phyloP scores from a whole-genome alignment of 2,888 invertebrate genomes.

The Eumerus sabulonum region DNA sequence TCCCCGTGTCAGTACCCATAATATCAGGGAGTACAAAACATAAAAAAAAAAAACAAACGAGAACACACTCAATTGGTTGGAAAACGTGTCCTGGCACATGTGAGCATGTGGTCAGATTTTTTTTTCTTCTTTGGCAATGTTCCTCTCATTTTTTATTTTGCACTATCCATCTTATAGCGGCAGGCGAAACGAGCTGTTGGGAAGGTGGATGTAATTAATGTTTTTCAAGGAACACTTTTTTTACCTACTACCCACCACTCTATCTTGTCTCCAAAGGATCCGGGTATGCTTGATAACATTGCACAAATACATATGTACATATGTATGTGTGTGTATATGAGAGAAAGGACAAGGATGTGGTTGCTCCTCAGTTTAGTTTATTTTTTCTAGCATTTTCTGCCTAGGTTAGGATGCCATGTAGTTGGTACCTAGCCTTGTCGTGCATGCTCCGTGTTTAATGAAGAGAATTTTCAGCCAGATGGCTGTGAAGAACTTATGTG shows the following conservation, averaged over 20 bases:
- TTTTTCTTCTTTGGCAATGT: neutral
- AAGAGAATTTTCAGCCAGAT: slow-evolving; percentile 3
- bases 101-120: slow-evolving; percentile 24
- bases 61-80: slow-evolving; percentile 29
- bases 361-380: neutral
- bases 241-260: neutral
- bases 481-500: neutral
- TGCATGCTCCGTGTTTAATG: slow-evolving; percentile 1
- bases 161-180: neutral
- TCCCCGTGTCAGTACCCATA: too few species aligned
- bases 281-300: too few species aligned
- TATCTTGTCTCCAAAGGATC: neutral
- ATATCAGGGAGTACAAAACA: too few species aligned
- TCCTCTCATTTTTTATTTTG: slow-evolving; percentile 14
- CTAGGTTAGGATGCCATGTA: too few species aligned
- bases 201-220: slow-evolving; percentile 36
- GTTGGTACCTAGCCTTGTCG: neutral
- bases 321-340: neutral
- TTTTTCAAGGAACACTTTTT: slow-evolving; percentile 11
- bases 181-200: neutral
- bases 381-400: too few species aligned
- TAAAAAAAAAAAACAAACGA: slow-evolving; percentile 10
- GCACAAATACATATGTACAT: too few species aligned
- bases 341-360: neutral
- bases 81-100: slow-evolving; percentile 36